Conservation (phyloP, 1,140 invertebrate genomes). For the Pectinophora gossypiella region DNA sequence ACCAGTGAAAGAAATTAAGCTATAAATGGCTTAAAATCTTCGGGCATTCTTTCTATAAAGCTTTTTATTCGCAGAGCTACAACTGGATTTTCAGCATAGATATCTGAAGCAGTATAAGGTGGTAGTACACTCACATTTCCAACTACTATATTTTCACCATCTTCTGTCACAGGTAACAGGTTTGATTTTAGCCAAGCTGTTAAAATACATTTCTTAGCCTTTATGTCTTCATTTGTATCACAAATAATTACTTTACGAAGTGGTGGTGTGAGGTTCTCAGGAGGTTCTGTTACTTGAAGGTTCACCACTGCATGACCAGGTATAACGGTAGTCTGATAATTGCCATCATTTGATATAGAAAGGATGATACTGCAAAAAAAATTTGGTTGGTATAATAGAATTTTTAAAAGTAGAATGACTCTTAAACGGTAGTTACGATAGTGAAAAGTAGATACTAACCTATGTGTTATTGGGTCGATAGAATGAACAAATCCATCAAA, state of each 20-base stretch:
- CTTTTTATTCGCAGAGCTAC: constrained; percentile 51
- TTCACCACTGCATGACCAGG: constrained; percentile 55
- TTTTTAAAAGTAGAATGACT: neutral
- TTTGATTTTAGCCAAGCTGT: constrained; percentile 52
- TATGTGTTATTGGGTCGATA: constrained; percentile 47
- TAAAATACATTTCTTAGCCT: constrained; percentile 35
- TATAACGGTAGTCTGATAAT: constrained; percentile 36
- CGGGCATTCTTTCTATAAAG: constrained; percentile 50
- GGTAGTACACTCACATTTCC: constrained; percentile 48
- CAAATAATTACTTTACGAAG: constrained; percentile 5
- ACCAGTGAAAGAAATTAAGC: too few relatives aligned
- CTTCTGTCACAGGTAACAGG: constrained; percentile 42
- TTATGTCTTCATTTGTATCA: constrained; percentile 12
- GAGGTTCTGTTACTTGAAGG: constrained; percentile 20
- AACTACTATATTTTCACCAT: constrained; percentile 41
- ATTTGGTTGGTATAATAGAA: neutral
- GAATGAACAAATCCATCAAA: constrained; percentile 45
- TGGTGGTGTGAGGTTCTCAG: constrained; percentile 20
- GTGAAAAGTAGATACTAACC: constrained; percentile 23
- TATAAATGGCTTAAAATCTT: constrained; percentile 21
- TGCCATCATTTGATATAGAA: constrained; percentile 25
- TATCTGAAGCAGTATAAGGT: constrained; percentile 41
- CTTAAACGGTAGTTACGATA: neutral
- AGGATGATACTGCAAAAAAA: constrained; percentile 50
- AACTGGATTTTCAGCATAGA: constrained; percentile 54